phyloP scores from a whole-genome alignment of 2,888 invertebrate species.

The Ochropleura leucogaster region DNA sequence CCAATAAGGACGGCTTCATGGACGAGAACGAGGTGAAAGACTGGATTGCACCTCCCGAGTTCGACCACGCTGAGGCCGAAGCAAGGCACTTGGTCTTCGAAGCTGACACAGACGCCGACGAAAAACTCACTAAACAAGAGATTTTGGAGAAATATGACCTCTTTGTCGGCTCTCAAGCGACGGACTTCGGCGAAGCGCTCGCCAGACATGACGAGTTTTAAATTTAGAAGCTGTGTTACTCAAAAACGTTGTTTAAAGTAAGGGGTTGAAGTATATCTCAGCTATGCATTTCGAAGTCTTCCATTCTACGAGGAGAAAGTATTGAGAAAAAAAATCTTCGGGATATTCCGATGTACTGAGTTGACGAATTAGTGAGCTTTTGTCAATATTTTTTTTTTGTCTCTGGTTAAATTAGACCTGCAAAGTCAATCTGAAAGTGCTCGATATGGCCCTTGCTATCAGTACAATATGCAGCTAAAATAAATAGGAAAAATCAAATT shows the following conservation, averaged over 20 bases:
- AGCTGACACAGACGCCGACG: conserved; percentile 97
- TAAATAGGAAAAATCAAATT: neutral
- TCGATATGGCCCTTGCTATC: neutral
- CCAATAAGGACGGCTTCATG: conserved; percentile 97
- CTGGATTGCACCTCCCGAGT: conserved; percentile 99
- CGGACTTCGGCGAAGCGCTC: conserved; percentile 99
- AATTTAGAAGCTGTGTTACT: conserved; percentile 16
- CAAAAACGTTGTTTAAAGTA: conserved; percentile 32
- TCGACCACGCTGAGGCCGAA: conserved; percentile 99
- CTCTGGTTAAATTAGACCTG: neutral
- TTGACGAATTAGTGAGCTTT: neutral
- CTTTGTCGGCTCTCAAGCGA: conserved; percentile 99
- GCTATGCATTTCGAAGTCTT: conserved; percentile 38
- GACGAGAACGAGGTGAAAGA: conserved; percentile 96
- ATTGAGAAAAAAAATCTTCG: conserved; percentile 13
- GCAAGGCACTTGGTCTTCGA: conserved; percentile 98
- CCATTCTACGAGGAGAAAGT: conserved; percentile 26
- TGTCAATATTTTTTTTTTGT: neutral
- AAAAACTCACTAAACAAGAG: conserved; percentile 96
- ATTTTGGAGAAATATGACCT: conserved; percentile 98
- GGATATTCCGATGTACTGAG: neutral
- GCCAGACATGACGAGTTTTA: conserved; percentile 99
- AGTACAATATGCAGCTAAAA: conserved; percentile 32
- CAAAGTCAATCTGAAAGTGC: neutral
- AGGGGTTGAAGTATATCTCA: conserved; percentile 38